phyloP scores from a whole-genome alignment of 2,797 vertebrate genomes.

The Pitangus sulphuratus region DNA sequence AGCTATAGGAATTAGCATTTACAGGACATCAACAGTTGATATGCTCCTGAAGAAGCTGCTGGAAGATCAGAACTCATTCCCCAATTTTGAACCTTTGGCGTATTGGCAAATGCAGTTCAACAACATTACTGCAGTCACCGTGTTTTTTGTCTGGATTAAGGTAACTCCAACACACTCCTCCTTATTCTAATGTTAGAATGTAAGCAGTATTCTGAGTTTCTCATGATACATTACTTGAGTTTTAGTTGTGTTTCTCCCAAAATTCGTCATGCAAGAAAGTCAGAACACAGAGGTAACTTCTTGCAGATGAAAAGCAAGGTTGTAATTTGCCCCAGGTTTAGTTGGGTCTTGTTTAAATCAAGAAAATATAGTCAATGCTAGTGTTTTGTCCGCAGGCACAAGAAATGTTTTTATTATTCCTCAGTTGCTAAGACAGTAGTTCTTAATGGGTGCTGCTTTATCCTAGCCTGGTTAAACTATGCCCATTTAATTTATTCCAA shows the following conservation, averaged over 20 bases:
- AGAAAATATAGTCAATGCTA: background rate
- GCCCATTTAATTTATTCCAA: background rate
- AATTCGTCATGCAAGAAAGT: background rate
- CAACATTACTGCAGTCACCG: conserved; percentile 87
- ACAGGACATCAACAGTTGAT: conserved; percentile 85
- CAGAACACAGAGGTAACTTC: background rate
- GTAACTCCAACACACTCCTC: conserved; percentile 69
- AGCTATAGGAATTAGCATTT: conserved; percentile 89
- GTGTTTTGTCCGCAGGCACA: background rate
- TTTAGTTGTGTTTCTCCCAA: background rate
- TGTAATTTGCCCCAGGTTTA: background rate
- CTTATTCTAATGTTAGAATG: background rate
- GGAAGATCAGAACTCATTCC: conserved; percentile 87
- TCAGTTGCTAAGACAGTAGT: background rate
- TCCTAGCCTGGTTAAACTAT: background rate
- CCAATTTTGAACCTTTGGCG: conserved; percentile 88
- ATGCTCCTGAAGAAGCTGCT: conserved; percentile 82
- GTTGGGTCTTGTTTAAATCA: background rate
- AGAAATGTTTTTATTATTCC: background rate
- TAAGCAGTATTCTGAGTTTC: background rate
- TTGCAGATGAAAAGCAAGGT: background rate
- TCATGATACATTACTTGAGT: rapidly evolving
- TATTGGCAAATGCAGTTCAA: conserved; percentile 94
- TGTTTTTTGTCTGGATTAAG: conserved; percentile 98
- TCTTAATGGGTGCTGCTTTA: background rate